A percentile compares a stretch with the other conserved stretches of the same genome.
These are phyloP conservation scores for Sphenopsis melanotis DNA, from an alignment of 2,797 vertebrate genomes.

Conservation along the genomic window DNA sequence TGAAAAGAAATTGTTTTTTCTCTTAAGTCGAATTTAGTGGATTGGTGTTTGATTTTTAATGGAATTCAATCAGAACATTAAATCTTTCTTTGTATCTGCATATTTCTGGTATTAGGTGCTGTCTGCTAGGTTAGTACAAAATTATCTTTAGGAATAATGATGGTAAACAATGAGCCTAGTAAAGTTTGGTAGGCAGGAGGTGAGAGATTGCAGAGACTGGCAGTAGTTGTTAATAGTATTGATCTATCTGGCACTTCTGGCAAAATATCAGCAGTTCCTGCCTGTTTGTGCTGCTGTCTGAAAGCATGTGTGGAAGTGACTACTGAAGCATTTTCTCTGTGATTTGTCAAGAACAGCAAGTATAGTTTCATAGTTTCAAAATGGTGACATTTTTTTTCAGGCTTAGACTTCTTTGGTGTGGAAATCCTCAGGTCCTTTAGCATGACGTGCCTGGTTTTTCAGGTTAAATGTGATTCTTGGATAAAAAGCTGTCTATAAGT, in stretches of 20 bases:
- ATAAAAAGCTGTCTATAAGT: not conserved
- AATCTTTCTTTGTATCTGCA: not conserved
- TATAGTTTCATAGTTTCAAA: not conserved
- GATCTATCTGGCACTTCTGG: constrained; percentile 8
- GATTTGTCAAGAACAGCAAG: not conserved
- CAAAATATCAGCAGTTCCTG: constrained; percentile 34
- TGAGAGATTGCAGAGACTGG: not conserved
- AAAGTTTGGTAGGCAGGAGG: not conserved
- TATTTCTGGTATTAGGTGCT: not conserved
- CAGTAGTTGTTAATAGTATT: not conserved
- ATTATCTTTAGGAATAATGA: not conserved
- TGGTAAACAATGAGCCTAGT: not conserved
- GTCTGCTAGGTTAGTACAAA: not conserved
- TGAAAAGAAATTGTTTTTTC: not conserved
- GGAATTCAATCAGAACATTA: not conserved
- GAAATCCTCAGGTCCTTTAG: not conserved
- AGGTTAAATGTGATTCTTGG: constrained; percentile 32
- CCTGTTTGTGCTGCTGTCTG: not conserved
- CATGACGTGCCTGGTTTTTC: not conserved
- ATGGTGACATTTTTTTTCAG: not conserved
- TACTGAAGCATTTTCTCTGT: not conserved
- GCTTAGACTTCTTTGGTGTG: not conserved
- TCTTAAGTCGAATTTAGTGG: not conserved
- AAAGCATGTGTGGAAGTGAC: constrained; percentile 19
- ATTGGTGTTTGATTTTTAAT: not conserved